phyloP scores from a whole-genome alignment of 2,888 invertebrate species.

The Orchesella flavescens region DNA sequence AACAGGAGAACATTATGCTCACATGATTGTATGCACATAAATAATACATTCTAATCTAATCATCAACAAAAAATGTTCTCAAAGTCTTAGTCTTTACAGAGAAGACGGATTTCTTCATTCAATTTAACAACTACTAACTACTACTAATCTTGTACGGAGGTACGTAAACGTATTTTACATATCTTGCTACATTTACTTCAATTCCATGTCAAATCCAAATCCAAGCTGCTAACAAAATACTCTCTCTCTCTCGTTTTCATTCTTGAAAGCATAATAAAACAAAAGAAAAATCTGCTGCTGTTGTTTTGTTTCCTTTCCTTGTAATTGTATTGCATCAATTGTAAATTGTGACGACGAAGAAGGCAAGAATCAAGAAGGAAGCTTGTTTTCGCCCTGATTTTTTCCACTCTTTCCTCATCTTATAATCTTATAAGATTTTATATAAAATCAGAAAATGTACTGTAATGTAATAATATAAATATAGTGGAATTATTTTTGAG shows the following conservation, averaged over 20 bases:
- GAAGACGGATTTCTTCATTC: conserved; percentile 5
- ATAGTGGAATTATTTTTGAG: too few species aligned
- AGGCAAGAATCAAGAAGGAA: not conserved
- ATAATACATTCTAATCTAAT: conserved; percentile 1
- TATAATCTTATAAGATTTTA: not conserved
- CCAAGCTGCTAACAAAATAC: too few species aligned
- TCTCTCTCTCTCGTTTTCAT: not conserved
- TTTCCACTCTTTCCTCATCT: not conserved
- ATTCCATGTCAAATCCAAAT: not conserved
- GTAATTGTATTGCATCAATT: not conserved
- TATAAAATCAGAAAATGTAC: not conserved
- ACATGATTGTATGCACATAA: conserved; percentile 13
- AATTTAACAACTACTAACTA: conserved; percentile 49
- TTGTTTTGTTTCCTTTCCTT: too few species aligned
- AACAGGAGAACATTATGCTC: too few species aligned
- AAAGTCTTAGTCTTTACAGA: not conserved
- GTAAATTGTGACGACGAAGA: not conserved
- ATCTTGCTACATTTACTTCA: not conserved
- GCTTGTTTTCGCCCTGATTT: conserved; percentile 18
- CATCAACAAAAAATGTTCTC: not conserved
- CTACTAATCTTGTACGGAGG: conserved; percentile 10
- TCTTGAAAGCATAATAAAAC: too few species aligned
- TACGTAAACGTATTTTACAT: not conserved
- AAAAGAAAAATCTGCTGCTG: too few species aligned
- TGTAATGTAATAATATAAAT: not conserved